Evolutionary conservation across 2,888 invertebrate genomes (phyloP).

Genomic region (Andrena bucephala): DNA sequence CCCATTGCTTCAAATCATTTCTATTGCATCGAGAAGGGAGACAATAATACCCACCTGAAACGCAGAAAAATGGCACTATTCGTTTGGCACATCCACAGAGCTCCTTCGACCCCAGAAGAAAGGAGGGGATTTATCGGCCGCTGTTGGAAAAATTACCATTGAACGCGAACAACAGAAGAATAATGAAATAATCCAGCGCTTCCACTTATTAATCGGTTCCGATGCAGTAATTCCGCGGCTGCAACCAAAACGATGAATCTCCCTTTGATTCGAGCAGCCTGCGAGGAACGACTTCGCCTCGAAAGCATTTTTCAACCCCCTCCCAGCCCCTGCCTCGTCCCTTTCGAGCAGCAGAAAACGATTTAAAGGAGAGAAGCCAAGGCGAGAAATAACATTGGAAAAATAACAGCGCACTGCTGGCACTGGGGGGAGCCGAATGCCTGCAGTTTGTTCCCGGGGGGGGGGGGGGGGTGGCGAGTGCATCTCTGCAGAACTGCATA

Average conservation of each 20-base stretch:
- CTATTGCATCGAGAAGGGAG: too few relatives aligned
- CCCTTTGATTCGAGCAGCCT: constrained; percentile 11
- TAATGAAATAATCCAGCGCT: constrained; percentile 17
- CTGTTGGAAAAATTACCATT: constrained; percentile 1
- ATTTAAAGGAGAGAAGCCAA: constrained; percentile 12
- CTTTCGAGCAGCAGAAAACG: neutral
- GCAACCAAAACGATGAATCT: constrained; percentile 5
- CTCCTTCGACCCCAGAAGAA: neutral
- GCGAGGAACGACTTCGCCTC: neutral
- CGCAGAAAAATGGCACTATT: too few relatives aligned
- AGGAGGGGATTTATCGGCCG: constrained; percentile 7
- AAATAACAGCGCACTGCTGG: constrained; percentile 13
- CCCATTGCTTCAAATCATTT: too few relatives aligned
- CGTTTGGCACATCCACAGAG: too few relatives aligned
- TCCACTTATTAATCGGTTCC: constrained; percentile 26
- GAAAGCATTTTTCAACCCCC: constrained; percentile 15
- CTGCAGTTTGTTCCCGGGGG: constrained; percentile 16
- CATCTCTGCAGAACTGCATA: constrained; percentile 20
- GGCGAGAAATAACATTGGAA: constrained; percentile 29
- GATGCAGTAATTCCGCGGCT: neutral
- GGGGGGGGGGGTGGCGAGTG: neutral
- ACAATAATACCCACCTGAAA: too few relatives aligned
- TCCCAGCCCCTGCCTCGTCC: too few relatives aligned
- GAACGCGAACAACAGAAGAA: neutral
- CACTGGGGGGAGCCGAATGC: neutral